These are phyloP conservation scores for Acleris sparsana DNA, from an alignment of 2,888 invertebrate genomes.

Conservation along the genomic window DNA sequence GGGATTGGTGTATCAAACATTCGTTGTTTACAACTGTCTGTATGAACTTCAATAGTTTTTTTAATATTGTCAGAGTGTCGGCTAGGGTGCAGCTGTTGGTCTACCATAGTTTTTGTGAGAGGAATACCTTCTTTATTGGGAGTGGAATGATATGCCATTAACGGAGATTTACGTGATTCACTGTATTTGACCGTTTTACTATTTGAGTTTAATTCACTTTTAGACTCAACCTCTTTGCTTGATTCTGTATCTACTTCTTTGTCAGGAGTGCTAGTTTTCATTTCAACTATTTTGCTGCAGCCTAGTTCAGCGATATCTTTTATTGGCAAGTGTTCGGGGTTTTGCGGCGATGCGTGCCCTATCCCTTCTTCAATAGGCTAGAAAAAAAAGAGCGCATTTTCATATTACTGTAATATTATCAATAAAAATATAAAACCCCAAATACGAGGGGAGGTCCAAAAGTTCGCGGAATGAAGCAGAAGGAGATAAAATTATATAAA, in stretches of 20 bases:
- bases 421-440: no score
- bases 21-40: slow-evolving; percentile 63
- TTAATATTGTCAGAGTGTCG: slow-evolving; percentile 75
- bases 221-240: slow-evolving; percentile 54
- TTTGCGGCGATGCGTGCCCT: slow-evolving; percentile 50
- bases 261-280: slow-evolving; percentile 47
- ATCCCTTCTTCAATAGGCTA: slow-evolving; percentile 63
- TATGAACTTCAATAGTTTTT: slow-evolving; percentile 77
- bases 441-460: no score
- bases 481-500: no score
- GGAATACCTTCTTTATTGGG: slow-evolving; percentile 77
- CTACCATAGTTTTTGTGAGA: slow-evolving; percentile 76
- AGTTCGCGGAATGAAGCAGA: no score
- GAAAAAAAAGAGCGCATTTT: slow-evolving; percentile 45
- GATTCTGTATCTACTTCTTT: slow-evolving; percentile 53
- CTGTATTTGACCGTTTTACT: slow-evolving; percentile 70
- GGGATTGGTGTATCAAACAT: slow-evolving; percentile 47
- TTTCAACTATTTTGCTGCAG: slow-evolving; percentile 57
- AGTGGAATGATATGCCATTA: slow-evolving; percentile 76
- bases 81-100: slow-evolving; percentile 72
- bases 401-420: no score
- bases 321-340: slow-evolving; percentile 60
- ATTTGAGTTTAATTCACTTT: slow-evolving; percentile 65
- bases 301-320: slow-evolving; percentile 59
- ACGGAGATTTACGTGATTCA: slow-evolving; percentile 73